A percentile compares a stretch with the other conserved stretches of the same genome.
Conservation (phyloP, 2,888 invertebrate species). For the Watsonalla cultraria region DNA sequence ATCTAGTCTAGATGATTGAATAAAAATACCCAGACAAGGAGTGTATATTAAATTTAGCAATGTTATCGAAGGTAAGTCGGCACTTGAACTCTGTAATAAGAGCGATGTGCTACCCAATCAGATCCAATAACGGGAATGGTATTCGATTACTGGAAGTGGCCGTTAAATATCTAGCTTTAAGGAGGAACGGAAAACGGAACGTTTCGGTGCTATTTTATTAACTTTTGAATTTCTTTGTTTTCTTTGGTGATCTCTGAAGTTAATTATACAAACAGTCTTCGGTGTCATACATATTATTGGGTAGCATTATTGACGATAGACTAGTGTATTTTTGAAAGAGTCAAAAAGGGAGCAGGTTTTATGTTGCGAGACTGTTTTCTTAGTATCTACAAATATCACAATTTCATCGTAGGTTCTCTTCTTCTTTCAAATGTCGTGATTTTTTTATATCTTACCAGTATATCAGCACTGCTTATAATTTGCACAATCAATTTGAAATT, state of each 20-base stretch:
- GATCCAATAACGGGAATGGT: constrained; percentile 40
- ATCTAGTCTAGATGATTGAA: too few species aligned
- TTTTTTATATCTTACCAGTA: too few species aligned
- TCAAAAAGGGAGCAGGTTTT: too few species aligned
- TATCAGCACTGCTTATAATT: too few species aligned
- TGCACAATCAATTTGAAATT: too few species aligned
- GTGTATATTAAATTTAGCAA: background rate
- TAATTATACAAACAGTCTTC: background rate
- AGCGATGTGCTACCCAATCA: constrained; percentile 33
- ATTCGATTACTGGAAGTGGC: constrained; percentile 42
- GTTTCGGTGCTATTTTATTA: background rate
- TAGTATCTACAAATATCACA: too few species aligned
- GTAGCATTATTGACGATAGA: too few species aligned
- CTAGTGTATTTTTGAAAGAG: too few species aligned
- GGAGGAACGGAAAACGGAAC: constrained; percentile 3
- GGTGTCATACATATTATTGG: too few species aligned
- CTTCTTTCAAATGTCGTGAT: too few species aligned
- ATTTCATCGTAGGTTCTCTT: too few species aligned
- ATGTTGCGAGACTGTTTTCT: too few species aligned
- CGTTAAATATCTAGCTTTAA: constrained; percentile 23
- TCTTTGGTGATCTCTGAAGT: background rate
- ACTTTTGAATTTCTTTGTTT: background rate
- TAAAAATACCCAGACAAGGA: background rate
- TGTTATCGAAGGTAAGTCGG: background rate
- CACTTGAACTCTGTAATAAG: constrained; percentile 17